Conservation (phyloP, 2,113 vertebrate genomes). For the Brachypodius melanocephalos region DNA sequence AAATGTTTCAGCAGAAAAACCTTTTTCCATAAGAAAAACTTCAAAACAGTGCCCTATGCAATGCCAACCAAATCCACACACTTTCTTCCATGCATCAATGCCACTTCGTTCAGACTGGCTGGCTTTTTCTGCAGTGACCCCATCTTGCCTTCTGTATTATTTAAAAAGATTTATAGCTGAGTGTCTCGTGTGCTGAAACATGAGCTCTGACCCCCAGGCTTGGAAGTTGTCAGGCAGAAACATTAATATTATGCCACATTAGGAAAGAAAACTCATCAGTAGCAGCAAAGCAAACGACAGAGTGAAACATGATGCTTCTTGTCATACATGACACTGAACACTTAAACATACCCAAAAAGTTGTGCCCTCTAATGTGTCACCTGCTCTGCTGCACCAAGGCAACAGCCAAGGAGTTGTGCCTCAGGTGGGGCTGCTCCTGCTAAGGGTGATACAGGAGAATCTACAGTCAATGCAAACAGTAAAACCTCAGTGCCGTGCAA, state of each 20-base stretch:
- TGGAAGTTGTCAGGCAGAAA: conserved; percentile 79
- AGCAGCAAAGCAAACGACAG: conserved; percentile 57
- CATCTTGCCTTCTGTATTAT: conserved; percentile 87
- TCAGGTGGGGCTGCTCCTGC: background rate
- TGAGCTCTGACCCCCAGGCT: conserved; percentile 87
- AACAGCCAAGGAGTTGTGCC: background rate
- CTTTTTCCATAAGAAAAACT: conserved; percentile 5
- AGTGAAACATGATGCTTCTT: conserved; percentile 50
- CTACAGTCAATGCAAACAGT: background rate
- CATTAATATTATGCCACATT: conserved; percentile 90
- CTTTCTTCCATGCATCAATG: conserved; percentile 87
- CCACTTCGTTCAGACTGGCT: conserved; percentile 90
- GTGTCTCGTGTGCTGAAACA: conserved; percentile 88
- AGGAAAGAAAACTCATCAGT: conserved; percentile 66
- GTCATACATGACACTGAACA: conserved; percentile 29
- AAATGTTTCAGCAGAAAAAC: background rate
- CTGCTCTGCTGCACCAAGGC: background rate
- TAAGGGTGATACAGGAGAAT: background rate
- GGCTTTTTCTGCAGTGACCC: conserved; percentile 89
- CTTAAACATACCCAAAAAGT: conserved; percentile 22
- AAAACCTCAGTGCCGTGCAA: background rate
- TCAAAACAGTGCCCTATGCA: background rate
- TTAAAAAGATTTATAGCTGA: conserved; percentile 95
- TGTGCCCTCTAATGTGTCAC: conserved; percentile 9
- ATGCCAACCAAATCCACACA: conserved; percentile 44